Evolutionary conservation across 2,113 vertebrate species (phyloP).

Genomic region (Sula dactylatra): DNA sequence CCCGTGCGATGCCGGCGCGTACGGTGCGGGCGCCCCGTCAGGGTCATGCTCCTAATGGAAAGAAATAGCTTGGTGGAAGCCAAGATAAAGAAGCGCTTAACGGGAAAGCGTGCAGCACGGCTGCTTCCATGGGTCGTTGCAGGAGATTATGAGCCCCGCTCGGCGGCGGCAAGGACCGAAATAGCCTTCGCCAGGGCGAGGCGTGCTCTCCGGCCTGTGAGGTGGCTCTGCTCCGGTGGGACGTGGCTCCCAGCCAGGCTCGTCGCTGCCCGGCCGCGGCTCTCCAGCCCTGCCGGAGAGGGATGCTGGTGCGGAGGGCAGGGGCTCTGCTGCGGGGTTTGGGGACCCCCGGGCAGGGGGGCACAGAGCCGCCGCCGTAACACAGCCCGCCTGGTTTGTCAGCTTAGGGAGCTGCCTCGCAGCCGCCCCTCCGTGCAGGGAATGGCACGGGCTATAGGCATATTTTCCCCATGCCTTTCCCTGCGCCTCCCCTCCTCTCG

Average conservation of each 20-base stretch:
- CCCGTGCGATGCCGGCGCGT: rapidly evolving
- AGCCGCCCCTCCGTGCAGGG: not conserved
- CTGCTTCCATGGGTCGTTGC: not conserved
- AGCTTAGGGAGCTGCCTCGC: not conserved
- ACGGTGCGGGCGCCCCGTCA: rapidly evolving
- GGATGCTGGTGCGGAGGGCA: not conserved
- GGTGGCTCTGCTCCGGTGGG: not conserved
- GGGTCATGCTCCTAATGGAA: rapidly evolving
- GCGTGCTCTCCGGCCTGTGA: not conserved
- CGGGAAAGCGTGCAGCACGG: not conserved
- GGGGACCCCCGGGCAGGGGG: too few relatives aligned
- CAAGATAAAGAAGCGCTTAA: not conserved
- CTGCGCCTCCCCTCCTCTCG: not conserved
- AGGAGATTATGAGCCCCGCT: not conserved
- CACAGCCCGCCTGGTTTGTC: rapidly evolving
- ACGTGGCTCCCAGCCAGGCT: not conserved
- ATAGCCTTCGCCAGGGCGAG: not conserved
- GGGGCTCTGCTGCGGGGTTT: not conserved
- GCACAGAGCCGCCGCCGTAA: too few relatives aligned
- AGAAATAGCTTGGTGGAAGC: not conserved
- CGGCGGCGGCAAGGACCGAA: rapidly evolving
- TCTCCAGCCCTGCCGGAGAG: too few relatives aligned
- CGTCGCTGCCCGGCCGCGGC: too few relatives aligned
- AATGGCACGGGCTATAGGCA: not conserved
- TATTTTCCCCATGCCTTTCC: not conserved